Percentiles rank a stretch among this genome's conserved stretches.
These are phyloP conservation scores for Dromiciops gliroides DNA, from an alignment of 2,113 vertebrate genomes.

Conservation along the genomic window DNA sequence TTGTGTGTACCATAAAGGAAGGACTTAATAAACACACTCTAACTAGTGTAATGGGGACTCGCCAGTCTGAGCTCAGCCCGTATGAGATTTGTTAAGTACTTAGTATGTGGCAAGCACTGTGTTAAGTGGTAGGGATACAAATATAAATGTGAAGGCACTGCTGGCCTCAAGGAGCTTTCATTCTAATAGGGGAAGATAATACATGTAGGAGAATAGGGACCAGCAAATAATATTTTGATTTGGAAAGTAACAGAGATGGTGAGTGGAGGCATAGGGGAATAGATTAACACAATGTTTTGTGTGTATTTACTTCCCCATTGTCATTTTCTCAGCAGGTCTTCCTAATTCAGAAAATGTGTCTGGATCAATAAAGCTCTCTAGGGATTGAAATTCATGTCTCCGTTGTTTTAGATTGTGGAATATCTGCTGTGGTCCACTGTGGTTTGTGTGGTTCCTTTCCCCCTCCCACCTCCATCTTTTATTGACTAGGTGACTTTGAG, in stretches of 20 bases:
- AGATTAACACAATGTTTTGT: neutral
- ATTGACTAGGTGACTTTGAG: neutral
- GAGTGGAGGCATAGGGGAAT: neutral
- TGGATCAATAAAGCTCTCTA: constrained; percentile 62
- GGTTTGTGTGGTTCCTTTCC: constrained; percentile 57
- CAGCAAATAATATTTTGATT: neutral
- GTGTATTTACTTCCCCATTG: constrained; percentile 59
- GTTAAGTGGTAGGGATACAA: neutral
- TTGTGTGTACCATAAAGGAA: neutral
- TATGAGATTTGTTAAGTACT: neutral
- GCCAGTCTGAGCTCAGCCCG: neutral
- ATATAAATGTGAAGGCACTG: neutral
- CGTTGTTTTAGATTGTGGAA: constrained; percentile 32
- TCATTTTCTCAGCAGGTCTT: constrained; percentile 36
- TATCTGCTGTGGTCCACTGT: constrained; percentile 56
- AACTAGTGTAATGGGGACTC: neutral
- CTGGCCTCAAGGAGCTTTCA: neutral
- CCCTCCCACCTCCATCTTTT: constrained; percentile 33
- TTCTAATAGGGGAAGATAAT: neutral
- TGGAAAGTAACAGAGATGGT: neutral
- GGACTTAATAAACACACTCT: neutral
- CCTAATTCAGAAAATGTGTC: constrained; percentile 66
- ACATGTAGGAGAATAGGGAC: neutral
- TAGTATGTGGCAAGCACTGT: no score
- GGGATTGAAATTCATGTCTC: constrained; percentile 69